Evolutionary conservation across 2,797 vertebrate genomes (phyloP).

Genomic region (Pseudocheirus occidentalis): DNA sequence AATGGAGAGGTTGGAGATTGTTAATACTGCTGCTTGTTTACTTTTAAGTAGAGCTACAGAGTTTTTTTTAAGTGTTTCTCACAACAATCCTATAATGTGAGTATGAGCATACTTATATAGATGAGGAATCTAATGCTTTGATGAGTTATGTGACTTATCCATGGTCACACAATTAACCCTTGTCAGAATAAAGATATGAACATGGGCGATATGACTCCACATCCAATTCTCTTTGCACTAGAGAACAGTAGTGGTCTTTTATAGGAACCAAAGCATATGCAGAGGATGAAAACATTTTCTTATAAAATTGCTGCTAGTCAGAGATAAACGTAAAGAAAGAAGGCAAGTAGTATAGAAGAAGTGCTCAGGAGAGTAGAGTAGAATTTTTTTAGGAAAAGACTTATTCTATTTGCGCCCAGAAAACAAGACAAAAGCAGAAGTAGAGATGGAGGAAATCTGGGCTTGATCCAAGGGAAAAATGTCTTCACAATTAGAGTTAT

Average conservation of each 20-base stretch:
- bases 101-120: neutral
- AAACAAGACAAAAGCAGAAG: neutral
- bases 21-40: neutral
- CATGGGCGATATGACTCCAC: neutral
- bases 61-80: neutral
- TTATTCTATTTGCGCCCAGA: neutral
- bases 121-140: neutral
- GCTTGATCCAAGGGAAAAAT: neutral
- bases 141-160: neutral
- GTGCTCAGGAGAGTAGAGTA: neutral
- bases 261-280: neutral
- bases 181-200: neutral
- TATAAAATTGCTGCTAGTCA: neutral
- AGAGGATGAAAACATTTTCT: neutral
- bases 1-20: neutral
- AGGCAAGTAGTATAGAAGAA: neutral
- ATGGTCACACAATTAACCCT: neutral
- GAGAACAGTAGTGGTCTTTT: neutral
- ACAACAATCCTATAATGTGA: neutral
- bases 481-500: neutral
- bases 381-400: neutral
- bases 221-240: neutral
- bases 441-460: neutral
- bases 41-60: neutral
- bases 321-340: neutral